Percentiles rank a stretch among this genome's conserved stretches.
These are phyloP conservation scores for Chirona hameri DNA, from an alignment of 2,888 invertebrate genomes.

Conservation along the genomic window DNA sequence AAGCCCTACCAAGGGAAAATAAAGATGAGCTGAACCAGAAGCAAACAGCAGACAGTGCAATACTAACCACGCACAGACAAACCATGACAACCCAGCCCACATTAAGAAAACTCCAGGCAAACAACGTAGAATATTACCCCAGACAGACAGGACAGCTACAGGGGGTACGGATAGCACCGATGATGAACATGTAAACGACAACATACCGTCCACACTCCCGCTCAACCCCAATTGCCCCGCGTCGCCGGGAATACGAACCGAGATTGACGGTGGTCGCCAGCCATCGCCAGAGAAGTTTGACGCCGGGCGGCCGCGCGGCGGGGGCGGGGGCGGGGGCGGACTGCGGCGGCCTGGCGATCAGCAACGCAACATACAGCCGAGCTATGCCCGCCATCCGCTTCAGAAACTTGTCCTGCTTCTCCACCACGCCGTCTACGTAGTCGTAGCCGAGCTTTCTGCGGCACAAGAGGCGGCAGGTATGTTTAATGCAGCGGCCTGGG, in stretches of 20 bases:
- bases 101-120: too few relatives aligned
- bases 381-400: conserved; percentile 81
- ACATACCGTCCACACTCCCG: too few relatives aligned
- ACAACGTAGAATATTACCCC: too few relatives aligned
- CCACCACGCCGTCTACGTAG: conserved; percentile 64
- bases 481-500: background rate
- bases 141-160: too few relatives aligned
- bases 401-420: conserved; percentile 77
- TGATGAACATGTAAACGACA: too few relatives aligned
- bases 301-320: conserved; percentile 59
- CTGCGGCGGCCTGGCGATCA: conserved; percentile 63
- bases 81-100: too few relatives aligned
- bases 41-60: too few relatives aligned
- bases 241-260: background rate
- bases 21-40: too few relatives aligned
- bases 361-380: conserved; percentile 72
- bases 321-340: conserved; percentile 60
- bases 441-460: conserved; percentile 53
- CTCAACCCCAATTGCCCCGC: too few relatives aligned
- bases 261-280: conserved; percentile 57
- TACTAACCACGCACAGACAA: too few relatives aligned
- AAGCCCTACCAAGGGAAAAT: too few relatives aligned
- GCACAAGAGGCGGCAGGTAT: background rate
- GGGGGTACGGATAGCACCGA: too few relatives aligned
- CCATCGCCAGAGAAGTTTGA: conserved; percentile 79